phyloP scores from a whole-genome alignment of 1,140 invertebrate species.

The Globodera ellingtonae region DNA sequence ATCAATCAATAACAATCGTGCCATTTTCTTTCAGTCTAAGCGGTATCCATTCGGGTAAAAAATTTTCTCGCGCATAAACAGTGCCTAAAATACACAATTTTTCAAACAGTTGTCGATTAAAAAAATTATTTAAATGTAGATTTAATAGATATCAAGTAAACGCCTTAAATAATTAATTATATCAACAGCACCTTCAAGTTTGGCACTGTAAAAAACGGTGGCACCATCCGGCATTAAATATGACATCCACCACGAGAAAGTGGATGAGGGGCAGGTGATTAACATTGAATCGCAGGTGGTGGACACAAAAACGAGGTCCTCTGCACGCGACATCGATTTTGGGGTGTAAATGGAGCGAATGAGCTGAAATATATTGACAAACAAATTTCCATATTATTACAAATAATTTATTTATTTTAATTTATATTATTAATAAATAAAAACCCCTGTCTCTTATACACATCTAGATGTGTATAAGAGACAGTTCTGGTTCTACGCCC shows the following conservation, averaged over 20 bases:
- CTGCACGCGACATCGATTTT: conserved; percentile 21
- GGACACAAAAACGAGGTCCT: conserved; percentile 29
- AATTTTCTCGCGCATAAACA: not conserved
- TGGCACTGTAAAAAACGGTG: not conserved
- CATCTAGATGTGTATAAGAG: no score
- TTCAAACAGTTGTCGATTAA: not conserved
- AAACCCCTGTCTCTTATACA: no score
- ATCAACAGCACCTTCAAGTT: not conserved
- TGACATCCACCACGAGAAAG: conserved; percentile 41
- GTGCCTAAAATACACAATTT: not conserved
- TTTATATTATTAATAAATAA: no score
- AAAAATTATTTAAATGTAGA: not conserved
- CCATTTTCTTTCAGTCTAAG: not conserved
- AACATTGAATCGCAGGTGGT: conserved; percentile 33
- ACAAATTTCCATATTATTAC: no score
- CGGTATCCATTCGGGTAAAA: conserved; percentile 10
- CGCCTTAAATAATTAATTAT: not conserved
- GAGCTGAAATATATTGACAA: no score
- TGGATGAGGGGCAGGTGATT: conserved; percentile 30
- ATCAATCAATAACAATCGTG: no score
- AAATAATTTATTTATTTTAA: no score
- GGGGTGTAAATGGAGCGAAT: conserved; percentile 16
- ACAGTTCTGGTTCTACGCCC: no score
- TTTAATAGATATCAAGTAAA: not conserved
- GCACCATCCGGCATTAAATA: conserved; percentile 29